Base-by-base conservation (phyloP, 2,888 invertebrate genomes). In the Xanthia togata region DNA sequence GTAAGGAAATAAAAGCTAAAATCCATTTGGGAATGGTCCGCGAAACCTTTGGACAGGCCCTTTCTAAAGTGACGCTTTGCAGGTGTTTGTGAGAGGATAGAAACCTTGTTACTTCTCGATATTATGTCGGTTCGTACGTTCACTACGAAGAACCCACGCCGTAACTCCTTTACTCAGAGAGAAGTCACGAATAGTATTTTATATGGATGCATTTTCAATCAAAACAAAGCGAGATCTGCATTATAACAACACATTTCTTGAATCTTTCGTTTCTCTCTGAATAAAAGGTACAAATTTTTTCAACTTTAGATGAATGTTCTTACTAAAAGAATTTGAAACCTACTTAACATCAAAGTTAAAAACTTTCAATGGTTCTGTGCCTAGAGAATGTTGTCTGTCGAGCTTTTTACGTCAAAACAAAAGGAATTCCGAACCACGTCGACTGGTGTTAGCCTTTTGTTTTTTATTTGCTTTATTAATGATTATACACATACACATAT, bases 21-120 rank as follows among this genome's bases (percentile, higher is more conserved):
- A 90, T 90, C 92, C 92, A 91, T 91, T 90, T 90, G 88, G 73
- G 89, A 90, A 90, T 93, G 90, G 90, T 78, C 70, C 57, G 69
- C 59, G 83, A 79, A 85, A 80, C 84, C 81, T 82, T 81, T 83
- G 73, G 73, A 86, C 76, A 70, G 82, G 82, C 68, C 64, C 44
- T 81, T 89, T 85, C 79, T 71, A 81, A 83, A 87, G 86, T 82
- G 79, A 86, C 70, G 88, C 91, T 92, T 92, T 87, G 84, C 88
- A 88, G 84, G 81, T 91, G 90, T 90, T 85, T 86, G 81, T 88
- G 73, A 73, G 70, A 72, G 74, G 86, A 83, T 85, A 65, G 50
- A 78, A 89, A 89, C 83, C 87, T 82, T 85, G 84, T 89, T 88
- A 87, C 68, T 78, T 82, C 77, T 78, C 73, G 59, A 67, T 85